These are phyloP conservation scores for Anoura caudifer DNA, from an alignment of 2,113 vertebrate species.

Conservation along the genomic window DNA sequence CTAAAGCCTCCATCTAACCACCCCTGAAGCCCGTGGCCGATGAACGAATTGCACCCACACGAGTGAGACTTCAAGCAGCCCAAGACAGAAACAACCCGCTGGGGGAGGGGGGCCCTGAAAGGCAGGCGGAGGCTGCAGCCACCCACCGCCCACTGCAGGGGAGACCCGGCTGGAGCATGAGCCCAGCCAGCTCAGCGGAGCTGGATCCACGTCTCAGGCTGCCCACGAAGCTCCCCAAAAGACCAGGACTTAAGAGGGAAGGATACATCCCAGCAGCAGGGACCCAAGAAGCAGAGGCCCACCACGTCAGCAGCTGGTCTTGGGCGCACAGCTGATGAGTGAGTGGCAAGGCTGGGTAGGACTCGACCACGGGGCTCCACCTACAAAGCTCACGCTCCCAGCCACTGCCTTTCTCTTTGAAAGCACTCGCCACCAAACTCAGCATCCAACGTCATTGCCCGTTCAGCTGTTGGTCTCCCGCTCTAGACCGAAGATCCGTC, in stretches of 20 bases:
- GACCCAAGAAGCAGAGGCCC: neutral
- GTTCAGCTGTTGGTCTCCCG: neutral
- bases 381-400: neutral
- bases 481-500: neutral
- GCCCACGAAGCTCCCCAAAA: neutral
- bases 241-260: neutral
- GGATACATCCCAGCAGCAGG: neutral
- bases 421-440: neutral
- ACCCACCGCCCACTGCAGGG: fast-evolving
- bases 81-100: fast-evolving
- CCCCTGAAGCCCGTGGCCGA: neutral
- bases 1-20: neutral
- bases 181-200: neutral
- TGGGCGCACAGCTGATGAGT: no score
- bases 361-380: neutral
- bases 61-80: neutral
- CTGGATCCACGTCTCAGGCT: neutral
- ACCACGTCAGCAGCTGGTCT: neutral
- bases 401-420: neutral
- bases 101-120: neutral
- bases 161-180: neutral
- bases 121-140: neutral
- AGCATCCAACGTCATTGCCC: fast-evolving
- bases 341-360: neutral
- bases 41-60: fast-evolving